These are phyloP conservation scores for Arenicola marina DNA, from an alignment of 2,888 invertebrate genomes.

Conservation along the genomic window DNA sequence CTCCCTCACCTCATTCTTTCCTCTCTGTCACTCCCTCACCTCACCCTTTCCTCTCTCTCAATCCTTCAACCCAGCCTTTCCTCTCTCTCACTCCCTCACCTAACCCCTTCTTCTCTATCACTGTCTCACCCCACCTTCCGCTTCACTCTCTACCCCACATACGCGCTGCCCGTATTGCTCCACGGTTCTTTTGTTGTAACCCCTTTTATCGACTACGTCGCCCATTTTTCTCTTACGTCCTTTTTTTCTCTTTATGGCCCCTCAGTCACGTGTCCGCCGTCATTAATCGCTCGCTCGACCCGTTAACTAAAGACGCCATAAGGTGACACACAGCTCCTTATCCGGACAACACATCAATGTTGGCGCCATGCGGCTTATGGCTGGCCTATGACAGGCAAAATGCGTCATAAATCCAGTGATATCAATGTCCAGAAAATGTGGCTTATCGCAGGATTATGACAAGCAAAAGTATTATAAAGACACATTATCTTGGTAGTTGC, in stretches of 20 bases:
- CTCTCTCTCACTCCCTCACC: neutral
- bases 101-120: neutral
- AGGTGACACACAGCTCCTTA: too few species aligned
- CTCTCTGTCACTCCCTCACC: neutral
- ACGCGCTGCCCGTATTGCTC: neutral
- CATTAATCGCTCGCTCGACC: neutral
- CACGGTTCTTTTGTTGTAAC: neutral
- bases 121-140: neutral
- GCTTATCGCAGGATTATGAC: too few species aligned
- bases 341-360: too few species aligned
- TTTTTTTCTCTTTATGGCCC: neutral
- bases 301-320: too few species aligned
- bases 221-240: neutral
- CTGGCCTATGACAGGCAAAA: too few species aligned
- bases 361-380: too few species aligned
- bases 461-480: too few species aligned
- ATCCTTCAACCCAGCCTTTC: neutral
- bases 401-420: too few species aligned
- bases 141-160: neutral
- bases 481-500: too few species aligned
- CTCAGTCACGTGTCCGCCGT: neutral
- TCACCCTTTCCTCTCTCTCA: neutral
- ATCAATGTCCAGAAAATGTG: too few species aligned
- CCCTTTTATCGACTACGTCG: neutral
- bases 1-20: slow-evolving; percentile 1